Conservation (phyloP, 2,797 vertebrate genomes). For the Lacerta agilis region DNA sequence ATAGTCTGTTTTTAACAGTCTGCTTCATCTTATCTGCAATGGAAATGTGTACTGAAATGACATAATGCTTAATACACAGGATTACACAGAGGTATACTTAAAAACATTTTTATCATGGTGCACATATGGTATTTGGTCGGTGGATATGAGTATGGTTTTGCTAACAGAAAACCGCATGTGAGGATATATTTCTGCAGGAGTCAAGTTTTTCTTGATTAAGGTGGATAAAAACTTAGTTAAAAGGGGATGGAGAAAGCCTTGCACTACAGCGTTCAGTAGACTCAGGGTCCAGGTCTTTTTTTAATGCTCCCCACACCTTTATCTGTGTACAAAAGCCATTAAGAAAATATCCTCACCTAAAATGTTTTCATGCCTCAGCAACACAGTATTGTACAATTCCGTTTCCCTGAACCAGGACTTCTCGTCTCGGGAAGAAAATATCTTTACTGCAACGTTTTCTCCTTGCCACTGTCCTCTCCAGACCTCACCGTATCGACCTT, state of each 20-base stretch:
- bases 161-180: not conserved
- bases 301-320: not conserved
- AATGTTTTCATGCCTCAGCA: slow-evolving; percentile 96
- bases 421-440: slow-evolving; percentile 97
- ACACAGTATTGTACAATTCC: slow-evolving; percentile 97
- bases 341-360: slow-evolving; percentile 81
- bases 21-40: not conserved
- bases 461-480: slow-evolving; percentile 99
- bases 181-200: not conserved
- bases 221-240: not conserved
- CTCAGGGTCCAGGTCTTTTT: not conserved
- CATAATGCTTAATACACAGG: not conserved
- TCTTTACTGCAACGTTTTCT: slow-evolving; percentile 96
- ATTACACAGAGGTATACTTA: not conserved
- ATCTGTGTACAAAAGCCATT: not conserved
- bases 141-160: not conserved
- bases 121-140: not conserved
- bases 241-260: not conserved
- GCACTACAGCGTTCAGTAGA: not conserved
- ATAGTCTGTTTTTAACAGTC: not conserved
- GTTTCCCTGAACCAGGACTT: slow-evolving; percentile 99
- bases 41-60: not conserved
- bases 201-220: not conserved
- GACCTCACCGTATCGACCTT: slow-evolving; percentile 96
- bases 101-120: not conserved